Percentiles rank a stretch among this genome's conserved stretches.
phyloP scores from a whole-genome alignment of 2,797 vertebrate genomes.

The Pogoniulus pusillus region DNA sequence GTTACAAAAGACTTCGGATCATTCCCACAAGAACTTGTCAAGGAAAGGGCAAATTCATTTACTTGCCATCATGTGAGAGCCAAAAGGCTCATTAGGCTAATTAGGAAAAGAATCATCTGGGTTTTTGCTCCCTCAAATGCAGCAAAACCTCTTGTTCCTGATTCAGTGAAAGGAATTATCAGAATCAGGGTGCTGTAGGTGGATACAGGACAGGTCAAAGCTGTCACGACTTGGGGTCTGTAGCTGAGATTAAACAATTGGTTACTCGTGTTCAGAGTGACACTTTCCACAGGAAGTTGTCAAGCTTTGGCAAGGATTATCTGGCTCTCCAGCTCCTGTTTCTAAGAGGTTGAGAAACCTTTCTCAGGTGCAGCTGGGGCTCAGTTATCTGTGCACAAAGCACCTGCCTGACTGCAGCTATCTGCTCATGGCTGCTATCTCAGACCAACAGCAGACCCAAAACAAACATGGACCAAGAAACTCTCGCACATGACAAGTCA shows the following conservation, averaged over 20 bases:
- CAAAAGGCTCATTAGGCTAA: conserved; percentile 75
- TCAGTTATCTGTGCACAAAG: background rate
- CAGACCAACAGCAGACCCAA: background rate
- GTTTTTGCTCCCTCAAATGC: conserved; percentile 32
- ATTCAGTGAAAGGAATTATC: background rate
- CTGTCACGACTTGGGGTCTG: background rate
- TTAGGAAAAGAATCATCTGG: conserved; percentile 62
- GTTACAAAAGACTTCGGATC: conserved; percentile 59
- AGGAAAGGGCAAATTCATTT: conserved; percentile 74
- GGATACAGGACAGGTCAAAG: background rate
- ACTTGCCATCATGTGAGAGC: conserved; percentile 66
- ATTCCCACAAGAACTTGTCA: conserved; percentile 71
- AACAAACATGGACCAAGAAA: background rate
- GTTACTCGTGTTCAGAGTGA: background rate
- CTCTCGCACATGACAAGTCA: background rate
- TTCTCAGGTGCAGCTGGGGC: background rate
- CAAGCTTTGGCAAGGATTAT: background rate
- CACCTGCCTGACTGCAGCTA: background rate
- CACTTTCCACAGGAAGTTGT: background rate
- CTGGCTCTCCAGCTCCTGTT: background rate
- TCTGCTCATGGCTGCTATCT: background rate
- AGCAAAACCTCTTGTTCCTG: conserved; percentile 9
- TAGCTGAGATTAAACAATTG: background rate
- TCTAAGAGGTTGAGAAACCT: background rate
- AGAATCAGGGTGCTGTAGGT: background rate